phyloP scores from a whole-genome alignment of 2,888 invertebrate genomes.

The Caenorhabditis sp. region DNA sequence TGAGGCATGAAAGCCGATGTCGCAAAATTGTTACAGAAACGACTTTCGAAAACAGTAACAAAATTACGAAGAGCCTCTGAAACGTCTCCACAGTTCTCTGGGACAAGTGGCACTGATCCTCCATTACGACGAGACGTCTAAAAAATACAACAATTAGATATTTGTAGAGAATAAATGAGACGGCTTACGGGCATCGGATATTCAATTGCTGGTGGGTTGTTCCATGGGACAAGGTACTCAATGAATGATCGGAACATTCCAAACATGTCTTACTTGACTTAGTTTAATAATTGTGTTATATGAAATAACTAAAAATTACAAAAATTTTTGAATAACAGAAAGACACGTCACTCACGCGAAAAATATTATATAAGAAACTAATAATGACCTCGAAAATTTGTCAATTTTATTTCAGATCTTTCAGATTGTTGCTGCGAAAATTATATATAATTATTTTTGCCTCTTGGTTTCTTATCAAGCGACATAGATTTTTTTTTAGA shows the following conservation, averaged over 20 bases:
- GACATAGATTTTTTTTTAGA: too few relatives aligned
- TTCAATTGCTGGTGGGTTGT: neutral
- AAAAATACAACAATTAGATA: neutral
- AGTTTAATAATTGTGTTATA: neutral
- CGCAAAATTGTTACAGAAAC: slow-evolving; percentile 37
- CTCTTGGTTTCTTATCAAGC: too few relatives aligned
- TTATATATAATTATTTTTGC: too few relatives aligned
- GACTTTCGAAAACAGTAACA: slow-evolving; percentile 58
- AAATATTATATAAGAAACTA: neutral
- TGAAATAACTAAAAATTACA: neutral
- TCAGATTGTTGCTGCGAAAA: too few relatives aligned
- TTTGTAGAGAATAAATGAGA: neutral
- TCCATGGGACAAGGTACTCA: slow-evolving; percentile 19
- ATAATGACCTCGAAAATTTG: too few relatives aligned
- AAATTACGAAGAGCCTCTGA: slow-evolving; percentile 66
- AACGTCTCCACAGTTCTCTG: slow-evolving; percentile 54
- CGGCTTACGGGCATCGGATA: neutral
- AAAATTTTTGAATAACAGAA: neutral
- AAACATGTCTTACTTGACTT: neutral
- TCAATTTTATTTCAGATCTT: too few relatives aligned
- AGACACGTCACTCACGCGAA: too few relatives aligned
- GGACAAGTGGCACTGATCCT: slow-evolving; percentile 61
- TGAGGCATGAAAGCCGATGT: slow-evolving; percentile 43
- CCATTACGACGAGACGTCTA: slow-evolving; percentile 16
- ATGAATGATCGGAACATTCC: neutral